A percentile compares a stretch with the other conserved stretches of the same genome.
Evolutionary conservation across 2,797 vertebrate species (phyloP).

Genomic region (Propithecus deckenii): DNA sequence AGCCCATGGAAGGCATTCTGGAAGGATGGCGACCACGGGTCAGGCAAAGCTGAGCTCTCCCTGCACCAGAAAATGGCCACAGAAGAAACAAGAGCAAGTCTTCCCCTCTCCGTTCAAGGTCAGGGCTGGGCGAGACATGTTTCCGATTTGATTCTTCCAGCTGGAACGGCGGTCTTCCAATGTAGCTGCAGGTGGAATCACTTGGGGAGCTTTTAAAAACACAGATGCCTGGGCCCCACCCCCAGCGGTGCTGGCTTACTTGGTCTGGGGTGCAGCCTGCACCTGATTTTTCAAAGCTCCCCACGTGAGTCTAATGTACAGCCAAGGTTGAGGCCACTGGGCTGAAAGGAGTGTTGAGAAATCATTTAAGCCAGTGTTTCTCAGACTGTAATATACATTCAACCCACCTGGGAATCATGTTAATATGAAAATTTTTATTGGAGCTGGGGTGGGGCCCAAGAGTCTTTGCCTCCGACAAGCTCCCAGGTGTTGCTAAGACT

Average conservation of each 20-base stretch:
- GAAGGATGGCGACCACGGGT: not conserved
- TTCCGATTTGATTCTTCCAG: not conserved
- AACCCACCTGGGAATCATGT: too few relatives aligned
- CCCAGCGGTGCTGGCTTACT: not conserved
- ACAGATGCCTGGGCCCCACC: not conserved
- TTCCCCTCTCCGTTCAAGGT: not conserved
- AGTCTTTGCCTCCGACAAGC: not conserved
- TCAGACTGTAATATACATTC: not conserved
- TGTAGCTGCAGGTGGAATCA: fast-evolving
- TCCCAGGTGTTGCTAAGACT: not conserved
- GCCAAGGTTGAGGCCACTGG: not conserved
- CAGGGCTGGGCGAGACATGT: not conserved
- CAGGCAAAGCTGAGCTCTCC: not conserved
- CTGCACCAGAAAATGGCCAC: not conserved
- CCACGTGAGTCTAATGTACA: not conserved
- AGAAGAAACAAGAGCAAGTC: not conserved
- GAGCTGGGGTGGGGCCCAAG: not conserved
- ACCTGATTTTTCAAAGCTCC: not conserved
- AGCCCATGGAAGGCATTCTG: fast-evolving
- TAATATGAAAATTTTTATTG: not conserved
- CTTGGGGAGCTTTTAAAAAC: not conserved
- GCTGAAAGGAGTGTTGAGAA: not conserved
- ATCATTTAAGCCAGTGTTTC: not conserved
- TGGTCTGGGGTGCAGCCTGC: not conserved
- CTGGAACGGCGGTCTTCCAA: not conserved